Base-by-base conservation (phyloP, 2,888 invertebrate genomes). In the Nomada flava region DNA sequence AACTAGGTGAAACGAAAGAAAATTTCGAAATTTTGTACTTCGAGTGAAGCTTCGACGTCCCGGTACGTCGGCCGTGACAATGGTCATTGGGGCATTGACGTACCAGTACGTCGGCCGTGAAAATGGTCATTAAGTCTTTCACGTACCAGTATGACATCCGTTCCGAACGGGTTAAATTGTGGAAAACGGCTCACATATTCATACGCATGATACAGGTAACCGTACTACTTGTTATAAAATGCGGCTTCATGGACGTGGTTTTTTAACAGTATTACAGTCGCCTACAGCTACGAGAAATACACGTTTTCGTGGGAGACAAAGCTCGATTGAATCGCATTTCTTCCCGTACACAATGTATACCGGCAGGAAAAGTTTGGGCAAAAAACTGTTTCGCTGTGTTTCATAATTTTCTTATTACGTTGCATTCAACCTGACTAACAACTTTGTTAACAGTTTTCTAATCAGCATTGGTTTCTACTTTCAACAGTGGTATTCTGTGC, bases 401-500 rank as follows among this genome's bases (percentile, higher is more conserved):
- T 50, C 23, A n/a, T 57, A n/a, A 20, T 68, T 62, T 50, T 74
- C 67, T 78, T 47, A n/a, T 71, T 74, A 50, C 13, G 29, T 65
- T 44, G 15, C 44, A 11, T 18, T 2, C 57, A n/a, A 2, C 11
- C 15, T 10, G 23, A 4, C 15, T 20, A 0, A 20, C 20, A 20
- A 20, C 55, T 7, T 7, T 36, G 7, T 52, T 52, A 59, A 59
- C 20, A n/a, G n/a, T 60, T 67, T 26, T 42, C 42, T 52, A 36
- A n/a, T 18, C 13, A 36, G 10, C 13, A 75, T 62, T 5, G 50
- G 36, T 68, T 75, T 59, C 50, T 63, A 62, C 36, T 60, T 60
- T 50, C 20, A 44, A 26, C 47, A 18, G 36, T 36, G n/a, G 18
- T 47, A 44, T 74, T 55, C 23, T 53, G 47, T 23, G 62, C 67